A percentile compares a stretch with the other conserved stretches of the same genome.
These are phyloP conservation scores for Halichoeres trimaculatus DNA, from an alignment of 2,113 vertebrate genomes.

Conservation along the genomic window DNA sequence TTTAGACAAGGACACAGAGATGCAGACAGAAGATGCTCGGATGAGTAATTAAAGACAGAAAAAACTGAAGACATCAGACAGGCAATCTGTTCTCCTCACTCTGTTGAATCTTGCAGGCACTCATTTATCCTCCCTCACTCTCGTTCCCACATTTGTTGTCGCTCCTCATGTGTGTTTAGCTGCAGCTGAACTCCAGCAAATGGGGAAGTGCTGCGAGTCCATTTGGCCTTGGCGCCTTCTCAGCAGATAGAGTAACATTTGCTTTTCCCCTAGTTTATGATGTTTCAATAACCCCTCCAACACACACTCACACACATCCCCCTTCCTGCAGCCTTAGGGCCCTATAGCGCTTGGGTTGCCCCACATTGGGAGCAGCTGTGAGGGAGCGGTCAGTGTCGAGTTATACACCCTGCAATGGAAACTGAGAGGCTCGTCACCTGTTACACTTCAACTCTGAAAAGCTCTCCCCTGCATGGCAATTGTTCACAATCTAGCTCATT, in stretches of 20 bases:
- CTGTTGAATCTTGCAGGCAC: neutral
- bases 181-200: conserved; percentile 65
- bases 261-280: conserved; percentile 65
- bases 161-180: conserved; percentile 29
- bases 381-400: conserved; percentile 58
- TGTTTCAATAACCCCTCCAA: conserved; percentile 50
- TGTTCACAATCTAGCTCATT: neutral
- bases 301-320: conserved; percentile 37
- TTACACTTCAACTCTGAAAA: conserved; percentile 54
- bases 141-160: conserved; percentile 32
- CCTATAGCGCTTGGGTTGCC: conserved; percentile 35
- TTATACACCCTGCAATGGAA: conserved; percentile 38
- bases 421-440: conserved; percentile 63
- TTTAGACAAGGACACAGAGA: conserved; percentile 7
- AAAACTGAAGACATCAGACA: neutral
- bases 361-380: conserved; percentile 71
- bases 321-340: conserved; percentile 33
- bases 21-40: neutral
- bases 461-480: neutral
- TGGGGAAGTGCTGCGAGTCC: conserved; percentile 71
- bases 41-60: conserved; percentile 14
- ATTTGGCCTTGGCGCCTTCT: conserved; percentile 73
- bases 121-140: neutral
- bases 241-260: conserved; percentile 61
- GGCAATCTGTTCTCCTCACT: neutral